Percentiles rank a stretch among this genome's conserved stretches.
Conservation (phyloP, 92 coral and sea anemone genomes). For the Siderastrea siderea region DNA sequence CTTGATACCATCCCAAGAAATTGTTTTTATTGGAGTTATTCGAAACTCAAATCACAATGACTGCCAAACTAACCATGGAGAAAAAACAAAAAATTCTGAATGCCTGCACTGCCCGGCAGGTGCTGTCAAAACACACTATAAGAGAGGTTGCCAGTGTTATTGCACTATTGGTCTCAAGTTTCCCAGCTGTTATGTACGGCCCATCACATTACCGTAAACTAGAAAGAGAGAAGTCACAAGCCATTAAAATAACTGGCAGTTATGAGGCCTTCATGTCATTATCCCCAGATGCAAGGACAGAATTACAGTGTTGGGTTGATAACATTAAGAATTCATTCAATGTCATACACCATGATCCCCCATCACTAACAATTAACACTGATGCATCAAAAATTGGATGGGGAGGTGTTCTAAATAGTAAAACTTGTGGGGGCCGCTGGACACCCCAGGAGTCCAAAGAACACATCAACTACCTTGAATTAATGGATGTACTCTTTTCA, state of each 20-base stretch:
- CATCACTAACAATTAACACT: not conserved
- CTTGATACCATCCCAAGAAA: constrained; percentile 30
- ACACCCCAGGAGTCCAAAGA: not conserved
- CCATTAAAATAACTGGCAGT: constrained; percentile 30
- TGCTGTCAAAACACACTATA: not conserved
- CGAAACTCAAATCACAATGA: constrained; percentile 59
- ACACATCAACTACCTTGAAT: not conserved
- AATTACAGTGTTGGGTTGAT: not conserved
- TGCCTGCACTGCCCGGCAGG: constrained; percentile 28
- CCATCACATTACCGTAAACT: constrained; percentile 1
- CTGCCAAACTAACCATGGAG: constrained; percentile 10
- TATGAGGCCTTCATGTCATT: constrained; percentile 25
- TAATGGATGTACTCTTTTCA: not conserved
- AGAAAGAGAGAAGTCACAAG: constrained; percentile 23
- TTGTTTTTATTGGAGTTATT: constrained; percentile 41
- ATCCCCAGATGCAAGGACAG: not conserved
- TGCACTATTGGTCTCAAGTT: constrained; percentile 31
- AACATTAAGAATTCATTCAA: not conserved
- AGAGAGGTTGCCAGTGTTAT: constrained; percentile 38
- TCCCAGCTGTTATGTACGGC: constrained; percentile 15
- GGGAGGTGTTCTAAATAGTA: not conserved
- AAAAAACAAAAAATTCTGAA: constrained; percentile 4
- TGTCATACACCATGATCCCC: not conserved
- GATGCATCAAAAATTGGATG: constrained; percentile 5
- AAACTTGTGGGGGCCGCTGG: not conserved